Evolutionary conservation across 2,113 vertebrate genomes (phyloP), one percentile per base, ranked within the genome.

Genomic region (Xyrauchen texanus): DNA sequence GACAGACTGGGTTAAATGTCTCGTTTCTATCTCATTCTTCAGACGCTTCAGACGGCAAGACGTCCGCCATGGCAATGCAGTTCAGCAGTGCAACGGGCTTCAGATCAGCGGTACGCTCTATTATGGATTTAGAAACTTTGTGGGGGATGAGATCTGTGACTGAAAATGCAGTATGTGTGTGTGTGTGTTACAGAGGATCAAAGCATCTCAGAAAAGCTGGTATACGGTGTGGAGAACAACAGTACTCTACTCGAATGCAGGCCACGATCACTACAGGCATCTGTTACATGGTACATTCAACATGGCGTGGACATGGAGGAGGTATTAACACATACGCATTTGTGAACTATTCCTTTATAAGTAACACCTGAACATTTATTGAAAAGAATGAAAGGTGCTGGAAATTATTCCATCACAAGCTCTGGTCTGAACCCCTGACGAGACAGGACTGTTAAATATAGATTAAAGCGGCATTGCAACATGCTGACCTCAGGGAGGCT

Each of bases 41-140:
- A 95, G 97, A 87, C 93, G 97, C 61, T 98, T 98, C 91, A 96
- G 97, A 86, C 93, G 97, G 83, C 97, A 99, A 84, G 97, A 99
- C 46, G 91, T 99, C 85, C 96, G 96, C 73, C 97, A 98, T 49
- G 97, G 97, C 80, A 97, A 99, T 80, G 97, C 97, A 0, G 95
- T 94, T 1, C 96, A 98, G 92, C 96, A 98, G 86, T 99, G 97
- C 88, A 95, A 95, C 80, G 97, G 96, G 68, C 95, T 98, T 81
- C 95, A 97, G 88, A 93, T 96, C 85, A 94, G 92, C 60, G 97
- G 97, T 99, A 94, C 78, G 91, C 90, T 34, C 21, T 80, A 64
- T 51, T 64, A 42, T 3, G 49, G 73, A 4, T 61, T 74, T 49
- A 5, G 47, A 49, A 34, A 74, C 61, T 49, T 16, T 21, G 51